Evolutionary conservation across 1,140 invertebrate genomes (phyloP).

Genomic region (Caenorhabditis latens): DNA sequence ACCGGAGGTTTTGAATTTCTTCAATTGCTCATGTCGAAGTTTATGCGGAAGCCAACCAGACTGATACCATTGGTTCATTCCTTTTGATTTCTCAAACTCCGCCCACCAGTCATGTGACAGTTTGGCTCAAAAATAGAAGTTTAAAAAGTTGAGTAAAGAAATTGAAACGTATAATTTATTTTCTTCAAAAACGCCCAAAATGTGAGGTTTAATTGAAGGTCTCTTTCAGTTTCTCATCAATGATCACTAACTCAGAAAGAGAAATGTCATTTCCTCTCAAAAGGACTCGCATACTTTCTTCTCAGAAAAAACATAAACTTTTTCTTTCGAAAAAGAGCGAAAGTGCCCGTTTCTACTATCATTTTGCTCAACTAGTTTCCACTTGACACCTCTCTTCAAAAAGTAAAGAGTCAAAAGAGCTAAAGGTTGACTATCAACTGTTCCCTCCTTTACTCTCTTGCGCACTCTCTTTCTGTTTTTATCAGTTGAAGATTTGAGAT

Average conservation of each 20-base stretch:
- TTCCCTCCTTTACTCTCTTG: neutral
- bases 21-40: too few species aligned
- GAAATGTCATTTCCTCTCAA: conserved; percentile 25
- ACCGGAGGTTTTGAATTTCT: too few species aligned
- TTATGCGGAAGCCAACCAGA: too few species aligned
- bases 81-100: too few species aligned
- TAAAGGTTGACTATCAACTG: conserved; percentile 8
- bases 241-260: neutral
- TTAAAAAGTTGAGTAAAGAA: too few species aligned
- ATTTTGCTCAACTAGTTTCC: conserved; percentile 17
- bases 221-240: neutral
- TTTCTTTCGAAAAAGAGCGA: neutral
- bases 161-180: neutral
- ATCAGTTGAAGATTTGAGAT: neutral
- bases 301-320: neutral
- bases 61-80: too few species aligned
- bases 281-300: neutral
- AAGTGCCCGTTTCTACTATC: neutral
- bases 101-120: too few species aligned
- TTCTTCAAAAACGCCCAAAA: neutral
- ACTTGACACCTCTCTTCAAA: conserved; percentile 46
- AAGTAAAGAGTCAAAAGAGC: conserved; percentile 5
- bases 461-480: neutral
- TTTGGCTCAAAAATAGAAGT: too few species aligned
- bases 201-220: neutral